Evolutionary conservation across 37 sponge, comb jelly and placozoan genomes (phyloP), one percentile per base, ranked within the genome.

Genomic region (Beroe forskalii): DNA sequence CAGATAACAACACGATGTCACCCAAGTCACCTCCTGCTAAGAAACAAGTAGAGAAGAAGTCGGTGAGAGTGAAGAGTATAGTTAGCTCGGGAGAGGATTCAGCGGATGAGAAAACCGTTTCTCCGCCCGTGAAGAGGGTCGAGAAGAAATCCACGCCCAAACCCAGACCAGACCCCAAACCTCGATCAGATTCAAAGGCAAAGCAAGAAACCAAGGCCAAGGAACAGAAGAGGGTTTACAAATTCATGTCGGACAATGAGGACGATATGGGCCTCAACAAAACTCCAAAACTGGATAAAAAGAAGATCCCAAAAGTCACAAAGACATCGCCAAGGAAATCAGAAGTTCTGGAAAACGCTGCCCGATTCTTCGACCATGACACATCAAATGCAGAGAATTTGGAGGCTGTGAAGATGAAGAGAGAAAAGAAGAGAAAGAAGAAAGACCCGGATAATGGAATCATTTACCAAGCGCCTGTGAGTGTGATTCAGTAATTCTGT

Each of bases 341-440:
- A 2, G 55, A 80, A 27, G 86, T 42, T 23, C 22, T 80, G 37
- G 86, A 80, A 27, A 80, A 80, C 28, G 86, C 86, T 42, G 86
- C 55, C 37, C 43, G 86, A 24, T 80, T 80, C 27, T 80, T 80
- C 20, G 44, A 41, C 37, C 20, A 80, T 9, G 55, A 80, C 28
- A 33, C 86, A 1, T 23, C 55, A 2, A 80, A 41, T 20, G n/a
- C 48, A 38, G 66, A 28, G 25, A 27, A 64, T 64, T 8, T 64
- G 17, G 55, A 44, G 43, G 55, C 23, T 0, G 55, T 80, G 2
- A 80, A 80, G 20, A 41, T 44, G 86, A 44, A 80, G 27, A 40
- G 86, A 80, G 55, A 80, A 27, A 80, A 80, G 86, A 80, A 80
- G 86, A 80, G 40, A 48, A 80, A 80, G 42, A 44, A 80, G 86